Conservation (phyloP, 2,797 vertebrate species). For the Danio tinwini region DNA sequence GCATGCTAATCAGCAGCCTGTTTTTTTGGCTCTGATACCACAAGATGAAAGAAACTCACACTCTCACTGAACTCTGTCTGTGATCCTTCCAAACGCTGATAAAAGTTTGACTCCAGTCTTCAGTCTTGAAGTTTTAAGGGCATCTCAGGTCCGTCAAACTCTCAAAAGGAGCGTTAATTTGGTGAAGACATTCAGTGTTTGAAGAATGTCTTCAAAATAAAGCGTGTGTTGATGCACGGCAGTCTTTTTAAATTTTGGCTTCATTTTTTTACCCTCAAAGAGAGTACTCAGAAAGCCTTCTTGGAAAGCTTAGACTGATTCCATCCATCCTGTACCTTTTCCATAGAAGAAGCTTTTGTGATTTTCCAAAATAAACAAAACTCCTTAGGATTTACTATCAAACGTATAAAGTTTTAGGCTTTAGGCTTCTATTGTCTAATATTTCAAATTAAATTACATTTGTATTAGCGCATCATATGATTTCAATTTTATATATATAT, state of each 20-base stretch:
- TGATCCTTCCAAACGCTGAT: conserved; percentile 38
- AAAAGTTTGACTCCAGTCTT: conserved; percentile 28
- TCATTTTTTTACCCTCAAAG: conserved; percentile 8
- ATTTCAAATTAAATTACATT: not conserved
- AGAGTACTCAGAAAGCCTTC: conserved; percentile 1
- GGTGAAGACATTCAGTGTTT: conserved; percentile 15
- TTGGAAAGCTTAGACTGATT: conserved; percentile 16
- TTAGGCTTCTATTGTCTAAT: not conserved
- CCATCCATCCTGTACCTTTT: conserved; percentile 18
- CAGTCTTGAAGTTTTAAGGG: conserved; percentile 27
- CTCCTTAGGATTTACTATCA: not conserved
- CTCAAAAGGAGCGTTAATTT: conserved; percentile 27
- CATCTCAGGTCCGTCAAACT: conserved; percentile 27
- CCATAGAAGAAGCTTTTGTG: not conserved
- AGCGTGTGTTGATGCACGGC: not conserved
- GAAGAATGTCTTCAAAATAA: conserved; percentile 11
- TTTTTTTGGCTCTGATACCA: conserved; percentile 31
- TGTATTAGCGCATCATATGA: not conserved
- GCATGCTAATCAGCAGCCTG: not conserved
- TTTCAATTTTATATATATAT: not conserved
- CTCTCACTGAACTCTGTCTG: conserved; percentile 46
- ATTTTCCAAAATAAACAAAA: conserved; percentile 17
- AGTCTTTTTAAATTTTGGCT: conserved; percentile 19
- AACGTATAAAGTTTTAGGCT: not conserved
- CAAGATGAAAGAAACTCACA: conserved; percentile 37